phyloP scores from a whole-genome alignment of 2,113 vertebrate species.

The Trogon melanurus region DNA sequence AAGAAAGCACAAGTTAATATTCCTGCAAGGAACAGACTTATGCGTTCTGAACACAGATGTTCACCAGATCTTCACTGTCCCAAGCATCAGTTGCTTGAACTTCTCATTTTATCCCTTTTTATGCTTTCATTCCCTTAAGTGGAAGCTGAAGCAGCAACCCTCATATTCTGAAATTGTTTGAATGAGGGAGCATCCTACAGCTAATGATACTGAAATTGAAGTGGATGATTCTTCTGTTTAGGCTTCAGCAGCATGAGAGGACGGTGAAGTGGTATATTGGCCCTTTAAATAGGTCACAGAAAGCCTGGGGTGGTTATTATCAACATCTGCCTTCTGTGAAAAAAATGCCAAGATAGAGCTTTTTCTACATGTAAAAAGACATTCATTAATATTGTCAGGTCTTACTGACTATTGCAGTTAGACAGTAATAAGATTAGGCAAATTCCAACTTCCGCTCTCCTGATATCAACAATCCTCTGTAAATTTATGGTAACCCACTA shows the following conservation, averaged over 20 bases:
- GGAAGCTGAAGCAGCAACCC: not conserved
- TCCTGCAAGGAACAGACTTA: not conserved
- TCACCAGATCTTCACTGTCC: not conserved
- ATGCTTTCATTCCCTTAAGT: not conserved
- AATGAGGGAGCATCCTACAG: not conserved
- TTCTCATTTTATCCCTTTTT: not conserved
- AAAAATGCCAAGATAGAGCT: slow-evolving; percentile 1
- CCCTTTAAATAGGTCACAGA: not conserved
- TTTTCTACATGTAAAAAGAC: not conserved
- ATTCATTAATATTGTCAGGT: slow-evolving; percentile 18
- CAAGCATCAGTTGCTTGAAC: not conserved
- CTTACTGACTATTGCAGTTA: slow-evolving; percentile 16
- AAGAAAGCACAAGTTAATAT: not conserved
- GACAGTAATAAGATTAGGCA: not conserved
- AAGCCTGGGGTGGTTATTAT: not conserved
- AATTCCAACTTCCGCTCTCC: slow-evolving; percentile 26
- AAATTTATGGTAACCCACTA: not conserved
- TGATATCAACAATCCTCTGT: not conserved
- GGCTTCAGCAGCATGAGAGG: not conserved
- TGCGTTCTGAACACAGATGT: not conserved
- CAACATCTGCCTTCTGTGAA: slow-evolving; percentile 19
- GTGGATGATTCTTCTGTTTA: not conserved
- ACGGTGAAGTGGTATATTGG: not conserved
- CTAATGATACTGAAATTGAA: not conserved
- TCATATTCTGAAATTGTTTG: not conserved